phyloP scores from a whole-genome alignment of 2,113 vertebrate genomes.

The Bufo gargarizans region DNA sequence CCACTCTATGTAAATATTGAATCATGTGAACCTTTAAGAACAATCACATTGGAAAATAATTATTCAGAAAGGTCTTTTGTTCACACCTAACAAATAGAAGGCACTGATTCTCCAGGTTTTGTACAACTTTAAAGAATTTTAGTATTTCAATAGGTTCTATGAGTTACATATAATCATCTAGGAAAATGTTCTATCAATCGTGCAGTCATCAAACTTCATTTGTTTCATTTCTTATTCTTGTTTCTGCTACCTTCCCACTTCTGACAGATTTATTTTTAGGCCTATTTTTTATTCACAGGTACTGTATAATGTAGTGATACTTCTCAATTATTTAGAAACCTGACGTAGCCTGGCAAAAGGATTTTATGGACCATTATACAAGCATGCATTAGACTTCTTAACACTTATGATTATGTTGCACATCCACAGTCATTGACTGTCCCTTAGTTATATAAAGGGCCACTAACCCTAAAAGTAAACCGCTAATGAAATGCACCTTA shows the following conservation, averaged over 20 bases:
- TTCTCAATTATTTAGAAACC: background rate
- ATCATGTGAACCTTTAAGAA: background rate
- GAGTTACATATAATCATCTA: background rate
- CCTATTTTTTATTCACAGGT: conserved; percentile 18
- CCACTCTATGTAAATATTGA: background rate
- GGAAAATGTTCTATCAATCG: background rate
- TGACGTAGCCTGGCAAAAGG: background rate
- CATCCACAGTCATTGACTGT: background rate
- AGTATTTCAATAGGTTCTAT: background rate
- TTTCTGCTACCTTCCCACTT: background rate
- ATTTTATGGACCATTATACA: background rate
- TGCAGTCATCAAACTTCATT: background rate
- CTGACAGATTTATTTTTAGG: background rate
- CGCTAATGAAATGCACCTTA: background rate
- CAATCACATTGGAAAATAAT: background rate
- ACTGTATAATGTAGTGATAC: background rate
- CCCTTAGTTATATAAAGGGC: background rate
- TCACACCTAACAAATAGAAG: background rate
- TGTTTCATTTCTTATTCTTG: background rate
- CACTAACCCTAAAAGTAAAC: background rate
- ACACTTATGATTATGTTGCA: background rate
- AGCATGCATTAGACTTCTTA: background rate
- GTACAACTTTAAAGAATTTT: background rate
- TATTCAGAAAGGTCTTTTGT: background rate
- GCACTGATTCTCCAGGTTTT: background rate